A percentile compares a stretch with the other conserved stretches of the same genome.
These are phyloP conservation scores for Spea multiplicata DNA, from an alignment of 2,113 vertebrate genomes.

Conservation along the genomic window DNA sequence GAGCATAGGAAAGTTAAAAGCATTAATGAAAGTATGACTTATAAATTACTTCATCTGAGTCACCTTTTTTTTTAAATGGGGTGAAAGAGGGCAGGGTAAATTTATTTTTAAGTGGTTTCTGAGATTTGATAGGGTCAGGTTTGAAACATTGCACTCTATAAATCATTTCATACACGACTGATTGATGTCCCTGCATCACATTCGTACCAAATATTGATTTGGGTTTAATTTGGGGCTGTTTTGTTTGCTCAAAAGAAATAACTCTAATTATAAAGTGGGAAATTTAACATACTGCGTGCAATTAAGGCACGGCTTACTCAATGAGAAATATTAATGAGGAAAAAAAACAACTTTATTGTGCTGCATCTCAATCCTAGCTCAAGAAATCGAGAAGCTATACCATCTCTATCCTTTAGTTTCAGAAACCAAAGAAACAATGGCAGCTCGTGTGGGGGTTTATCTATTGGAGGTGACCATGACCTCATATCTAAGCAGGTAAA, in stretches of 20 bases:
- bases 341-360: too few relatives aligned
- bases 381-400: too few relatives aligned
- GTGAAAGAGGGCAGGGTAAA: conserved; percentile 81
- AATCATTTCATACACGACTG: conserved; percentile 73
- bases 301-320: too few relatives aligned
- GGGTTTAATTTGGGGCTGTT: conserved; percentile 72
- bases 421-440: too few relatives aligned
- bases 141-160: conserved; percentile 77
- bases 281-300: too few relatives aligned
- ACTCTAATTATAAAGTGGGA: neutral
- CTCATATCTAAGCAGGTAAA: too few relatives aligned
- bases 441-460: too few relatives aligned
- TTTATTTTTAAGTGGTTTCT: conserved; percentile 87
- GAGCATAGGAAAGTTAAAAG: conserved; percentile 80
- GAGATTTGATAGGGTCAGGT: conserved; percentile 76
- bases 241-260: conserved; percentile 32
- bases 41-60: conserved; percentile 87
- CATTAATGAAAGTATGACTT: conserved; percentile 83
- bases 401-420: too few relatives aligned
- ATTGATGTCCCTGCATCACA: conserved; percentile 68
- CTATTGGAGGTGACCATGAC: too few relatives aligned
- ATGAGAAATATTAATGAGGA: too few relatives aligned
- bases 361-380: too few relatives aligned
- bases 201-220: conserved; percentile 77
- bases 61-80: conserved; percentile 81